Evolutionary conservation across 2,888 invertebrate genomes (phyloP), one percentile per base, ranked within the genome.

Genomic region (Ophion obscuratus): DNA sequence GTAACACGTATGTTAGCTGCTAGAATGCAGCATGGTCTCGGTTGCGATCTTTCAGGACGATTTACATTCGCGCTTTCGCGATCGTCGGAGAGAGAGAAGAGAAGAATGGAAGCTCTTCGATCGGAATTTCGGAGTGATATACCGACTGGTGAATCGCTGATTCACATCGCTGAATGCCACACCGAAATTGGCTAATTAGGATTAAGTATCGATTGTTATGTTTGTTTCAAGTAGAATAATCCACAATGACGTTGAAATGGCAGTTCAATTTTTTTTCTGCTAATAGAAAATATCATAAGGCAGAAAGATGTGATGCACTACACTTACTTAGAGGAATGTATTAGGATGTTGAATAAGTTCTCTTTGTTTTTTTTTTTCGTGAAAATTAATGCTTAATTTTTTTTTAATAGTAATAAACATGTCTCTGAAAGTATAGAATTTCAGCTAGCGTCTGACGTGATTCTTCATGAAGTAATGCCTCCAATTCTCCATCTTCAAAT

Each of bases 1-100:
- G 81, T 81, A 78, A 81, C 81, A 75, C 85, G 85, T 59, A 75
- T 75, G 61, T 81, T 78, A 57, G 64, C 27, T 73, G 78, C n/a
- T 74, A 77, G 67, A 17, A 67, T 20, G 36, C 61, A 77, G 62
- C 67, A 10, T 24, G 64, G 40, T 66, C 64, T 70, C 74, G 59
- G 64, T 70, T 77, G 68, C 73, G 74, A 78, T 82, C 68, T 71
- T 68, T 70, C 74, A 47, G 11, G 59, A 14, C 14, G 70, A 78
- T 85, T 79, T 75, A 81, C 66, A 70, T 70, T 74, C 57, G 67
- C 62, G 77, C 61, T 67, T 68, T 77, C 27, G 53, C 59, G 61
- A 73, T 64, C 66, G 74, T 17, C 57, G 9, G 9, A 2, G 36
- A 57, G 36, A 77, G 57, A 44, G 40, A 61, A 61, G 24, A 10